Conservation (phyloP, 1,140 invertebrate species). For the Ceratosolen fusciceps region DNA sequence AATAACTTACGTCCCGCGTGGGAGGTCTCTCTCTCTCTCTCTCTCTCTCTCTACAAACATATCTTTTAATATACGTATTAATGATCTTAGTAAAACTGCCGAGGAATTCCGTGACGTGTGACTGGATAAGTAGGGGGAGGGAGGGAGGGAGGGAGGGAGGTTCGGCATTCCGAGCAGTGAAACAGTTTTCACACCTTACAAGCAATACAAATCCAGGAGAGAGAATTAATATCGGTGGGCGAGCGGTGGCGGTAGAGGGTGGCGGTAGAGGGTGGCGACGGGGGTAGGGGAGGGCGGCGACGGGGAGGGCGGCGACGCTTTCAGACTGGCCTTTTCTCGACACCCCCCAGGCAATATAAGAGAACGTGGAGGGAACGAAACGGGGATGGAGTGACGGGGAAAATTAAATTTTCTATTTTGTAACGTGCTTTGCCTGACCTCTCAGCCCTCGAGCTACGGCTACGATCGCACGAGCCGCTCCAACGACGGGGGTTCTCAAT, state of each 20-base stretch:
- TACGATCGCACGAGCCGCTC: constrained; percentile 57
- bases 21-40: too few species aligned
- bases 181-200: constrained; percentile 37
- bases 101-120: too few species aligned
- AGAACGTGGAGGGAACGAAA: constrained; percentile 48
- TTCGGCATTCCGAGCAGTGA: too few species aligned
- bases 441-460: constrained; percentile 38
- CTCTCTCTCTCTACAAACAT: too few species aligned
- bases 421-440: constrained; percentile 57
- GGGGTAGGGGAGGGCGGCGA: not conserved
- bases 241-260: not conserved
- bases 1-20: too few species aligned
- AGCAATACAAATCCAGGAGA: constrained; percentile 38
- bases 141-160: too few species aligned
- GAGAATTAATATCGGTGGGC: constrained; percentile 43
- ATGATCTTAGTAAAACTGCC: constrained; percentile 41
- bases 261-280: not conserved
- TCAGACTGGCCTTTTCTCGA: constrained; percentile 23
- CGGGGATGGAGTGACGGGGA: constrained; percentile 50
- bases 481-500: constrained; percentile 59
- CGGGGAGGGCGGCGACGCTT: not conserved
- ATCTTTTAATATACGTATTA: too few species aligned
- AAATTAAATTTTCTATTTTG: constrained; percentile 67
- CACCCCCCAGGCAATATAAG: constrained; percentile 53
- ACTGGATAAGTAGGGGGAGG: too few species aligned